Percentiles rank a stretch among this genome's conserved stretches.
Evolutionary conservation across 1,140 invertebrate genomes (phyloP).

Genomic region (Campoletis sonorensis): DNA sequence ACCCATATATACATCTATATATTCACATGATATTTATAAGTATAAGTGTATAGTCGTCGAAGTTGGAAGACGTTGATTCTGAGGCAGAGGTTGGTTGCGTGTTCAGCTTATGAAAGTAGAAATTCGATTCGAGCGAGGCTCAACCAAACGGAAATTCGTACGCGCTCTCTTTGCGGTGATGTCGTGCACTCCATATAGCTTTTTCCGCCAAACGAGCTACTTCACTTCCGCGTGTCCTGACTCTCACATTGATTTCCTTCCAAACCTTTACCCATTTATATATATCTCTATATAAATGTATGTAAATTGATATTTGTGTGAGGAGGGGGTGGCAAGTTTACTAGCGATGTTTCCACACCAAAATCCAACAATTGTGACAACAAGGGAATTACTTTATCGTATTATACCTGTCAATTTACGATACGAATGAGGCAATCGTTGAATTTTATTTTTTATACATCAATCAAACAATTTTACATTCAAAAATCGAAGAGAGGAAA

Average conservation of each 20-base stretch:
- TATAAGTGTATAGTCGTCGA: not conserved
- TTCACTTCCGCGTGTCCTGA: slow-evolving; percentile 32
- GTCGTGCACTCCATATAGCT: slow-evolving; percentile 45
- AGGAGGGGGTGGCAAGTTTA: slow-evolving; percentile 5
- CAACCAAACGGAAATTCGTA: slow-evolving; percentile 57
- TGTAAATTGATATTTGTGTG: not conserved
- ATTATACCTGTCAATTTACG: not conserved
- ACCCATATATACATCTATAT: slow-evolving; percentile 13
- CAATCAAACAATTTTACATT: not conserved
- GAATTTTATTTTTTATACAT: not conserved
- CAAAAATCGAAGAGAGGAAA: too few relatives aligned
- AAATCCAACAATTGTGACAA: slow-evolving; percentile 3
- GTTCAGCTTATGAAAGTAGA: slow-evolving; percentile 59
- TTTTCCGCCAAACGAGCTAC: slow-evolving; percentile 33
- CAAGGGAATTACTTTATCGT: not conserved
- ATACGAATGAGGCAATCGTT: not conserved
- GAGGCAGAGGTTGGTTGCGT: slow-evolving; percentile 50
- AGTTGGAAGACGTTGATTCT: not conserved
- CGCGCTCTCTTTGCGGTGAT: slow-evolving; percentile 44
- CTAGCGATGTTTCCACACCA: slow-evolving; percentile 1
- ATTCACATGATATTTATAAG: slow-evolving; percentile 4
- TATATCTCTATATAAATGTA: not conserved
- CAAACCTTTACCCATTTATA: not conserved
- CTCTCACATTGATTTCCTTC: slow-evolving; percentile 17
- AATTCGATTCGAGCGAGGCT: slow-evolving; percentile 54